phyloP scores from a whole-genome alignment of 2,113 vertebrate species.

The cattle (Bos taurus) region ARS-UCD2.0 NC_037356.1:21807501-21808000 shows the following conservation, averaged over 20 bases:
- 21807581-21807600: not conserved
- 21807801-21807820: not conserved
- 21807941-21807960: not conserved
- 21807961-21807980: not conserved
- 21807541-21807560: not conserved
- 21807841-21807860: not conserved
- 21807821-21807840: not conserved
- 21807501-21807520: too few species aligned
- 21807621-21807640: not conserved
- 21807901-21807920: not conserved
- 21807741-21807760: not conserved
- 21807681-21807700: not conserved
- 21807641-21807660: not conserved
- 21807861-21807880: rapidly evolving
- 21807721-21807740: not conserved
- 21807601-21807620: not conserved
- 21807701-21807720: not conserved
- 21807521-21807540: too few species aligned
- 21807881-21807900: not conserved
- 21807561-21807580: not conserved
- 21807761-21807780: not conserved
- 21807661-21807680: not conserved
- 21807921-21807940: not conserved
- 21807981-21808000: not conserved
- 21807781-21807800: not conserved